A percentile compares a stretch with the other conserved stretches of the same genome.
phyloP scores from a whole-genome alignment of 37 sponge, comb jelly and placozoan species.

The Spongilla lacustris region DNA sequence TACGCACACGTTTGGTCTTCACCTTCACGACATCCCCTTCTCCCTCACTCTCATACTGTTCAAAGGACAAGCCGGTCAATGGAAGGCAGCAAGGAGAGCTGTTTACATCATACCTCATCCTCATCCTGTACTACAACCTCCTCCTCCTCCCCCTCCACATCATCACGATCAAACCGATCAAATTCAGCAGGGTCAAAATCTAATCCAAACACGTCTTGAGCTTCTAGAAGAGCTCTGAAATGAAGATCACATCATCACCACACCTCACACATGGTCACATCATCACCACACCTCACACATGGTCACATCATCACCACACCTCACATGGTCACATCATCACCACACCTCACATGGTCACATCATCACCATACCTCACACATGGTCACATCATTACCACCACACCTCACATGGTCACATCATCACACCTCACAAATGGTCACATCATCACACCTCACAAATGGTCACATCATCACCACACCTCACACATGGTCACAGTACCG shows the following conservation, averaged over 20 bases:
- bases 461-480: too few relatives aligned
- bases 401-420: not conserved
- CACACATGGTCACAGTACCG: too few relatives aligned
- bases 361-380: not conserved
- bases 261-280: not conserved
- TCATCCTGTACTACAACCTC: conserved; percentile 54
- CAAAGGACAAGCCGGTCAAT: not conserved
- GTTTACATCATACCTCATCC: not conserved
- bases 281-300: not conserved
- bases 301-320: not conserved
- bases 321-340: not conserved
- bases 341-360: not conserved
- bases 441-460: not conserved
- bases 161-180: conserved; percentile 59
- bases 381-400: not conserved
- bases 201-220: conserved; percentile 92
- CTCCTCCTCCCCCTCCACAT: conserved; percentile 52
- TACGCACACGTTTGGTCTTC: not conserved
- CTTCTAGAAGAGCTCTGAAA: conserved; percentile 85
- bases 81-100: not conserved
- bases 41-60: conserved; percentile 35
- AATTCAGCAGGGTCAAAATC: conserved; percentile 89
- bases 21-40: conserved; percentile 38
- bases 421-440: not conserved
- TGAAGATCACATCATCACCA: too few relatives aligned